Evolutionary conservation across 2,888 invertebrate species (phyloP).

Genomic region (Lydus trimaculatus): DNA sequence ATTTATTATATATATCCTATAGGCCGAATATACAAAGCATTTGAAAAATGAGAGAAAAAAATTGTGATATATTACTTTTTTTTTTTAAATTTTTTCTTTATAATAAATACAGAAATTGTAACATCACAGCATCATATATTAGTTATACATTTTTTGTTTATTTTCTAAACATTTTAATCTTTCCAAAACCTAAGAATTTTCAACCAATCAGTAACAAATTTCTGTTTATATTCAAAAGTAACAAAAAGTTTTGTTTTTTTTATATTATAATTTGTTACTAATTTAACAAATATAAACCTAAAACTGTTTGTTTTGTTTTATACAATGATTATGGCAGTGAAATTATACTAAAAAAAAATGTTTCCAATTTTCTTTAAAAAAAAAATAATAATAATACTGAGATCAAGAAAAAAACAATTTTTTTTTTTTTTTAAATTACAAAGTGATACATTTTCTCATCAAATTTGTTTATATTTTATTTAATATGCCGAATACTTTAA

Average conservation of each 20-base stretch:
- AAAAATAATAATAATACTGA: constrained; percentile 55
- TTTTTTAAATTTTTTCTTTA: neutral
- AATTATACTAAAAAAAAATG: constrained; percentile 50
- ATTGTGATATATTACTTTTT: constrained; percentile 43
- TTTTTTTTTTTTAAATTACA: neutral
- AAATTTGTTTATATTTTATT: constrained; percentile 10
- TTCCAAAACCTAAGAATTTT: constrained; percentile 14
- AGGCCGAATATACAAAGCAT: constrained; percentile 39
- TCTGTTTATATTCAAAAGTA: constrained; percentile 16
- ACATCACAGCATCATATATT: constrained; percentile 54
- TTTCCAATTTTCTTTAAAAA: constrained; percentile 39
- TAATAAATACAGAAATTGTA: constrained; percentile 56
- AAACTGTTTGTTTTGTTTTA: neutral
- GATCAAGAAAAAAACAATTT: constrained; percentile 47
- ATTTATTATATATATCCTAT: too few species aligned
- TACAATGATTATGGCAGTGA: constrained; percentile 51
- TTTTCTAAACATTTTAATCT: constrained; percentile 35
- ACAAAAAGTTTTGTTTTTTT: too few species aligned
- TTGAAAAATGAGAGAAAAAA: constrained; percentile 24
- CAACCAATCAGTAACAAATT: constrained; percentile 18
- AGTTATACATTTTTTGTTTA: constrained; percentile 12
- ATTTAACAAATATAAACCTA: constrained; percentile 38
- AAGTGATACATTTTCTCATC: neutral
- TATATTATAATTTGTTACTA: constrained; percentile 27
- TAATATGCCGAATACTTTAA: constrained; percentile 26